A percentile compares a stretch with the other conserved stretches of the same genome.
phyloP scores from a whole-genome alignment of 2,797 vertebrate genomes.

The Urophycis tenuis region DNA sequence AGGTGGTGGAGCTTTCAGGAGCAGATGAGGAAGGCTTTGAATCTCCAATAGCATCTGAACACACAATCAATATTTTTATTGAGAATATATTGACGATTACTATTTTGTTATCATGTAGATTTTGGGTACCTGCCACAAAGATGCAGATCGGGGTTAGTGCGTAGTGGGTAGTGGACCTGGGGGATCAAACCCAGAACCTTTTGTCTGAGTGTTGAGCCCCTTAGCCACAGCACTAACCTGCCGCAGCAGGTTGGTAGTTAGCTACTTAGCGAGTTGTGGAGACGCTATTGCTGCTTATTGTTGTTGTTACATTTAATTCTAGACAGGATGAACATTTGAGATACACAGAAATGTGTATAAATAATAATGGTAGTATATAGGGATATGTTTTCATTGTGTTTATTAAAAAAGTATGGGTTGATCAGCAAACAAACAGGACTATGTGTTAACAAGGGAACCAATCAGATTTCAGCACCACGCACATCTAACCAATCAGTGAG shows the following conservation, averaged over 20 bases:
- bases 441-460: neutral
- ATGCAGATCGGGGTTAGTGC: neutral
- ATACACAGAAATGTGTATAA: neutral
- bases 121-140: neutral
- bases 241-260: no score
- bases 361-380: slow-evolving; percentile 1
- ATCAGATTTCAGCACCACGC: slow-evolving; percentile 20
- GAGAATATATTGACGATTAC: neutral
- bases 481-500: slow-evolving; percentile 57
- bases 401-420: neutral
- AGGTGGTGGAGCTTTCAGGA: neutral
- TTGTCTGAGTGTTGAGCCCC: neutral
- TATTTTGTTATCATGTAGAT: neutral
- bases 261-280: neutral
- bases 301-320: neutral
- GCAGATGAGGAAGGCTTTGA: neutral
- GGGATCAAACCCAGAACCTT: neutral
- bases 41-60: neutral
- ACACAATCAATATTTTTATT: neutral
- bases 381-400: neutral
- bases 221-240: neutral
- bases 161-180: neutral
- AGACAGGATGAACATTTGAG: neutral
- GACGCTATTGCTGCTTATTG: neutral
- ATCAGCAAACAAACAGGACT: neutral